phyloP scores from a whole-genome alignment of 2,797 vertebrate genomes.

The Philypnodon macrostomus region DNA sequence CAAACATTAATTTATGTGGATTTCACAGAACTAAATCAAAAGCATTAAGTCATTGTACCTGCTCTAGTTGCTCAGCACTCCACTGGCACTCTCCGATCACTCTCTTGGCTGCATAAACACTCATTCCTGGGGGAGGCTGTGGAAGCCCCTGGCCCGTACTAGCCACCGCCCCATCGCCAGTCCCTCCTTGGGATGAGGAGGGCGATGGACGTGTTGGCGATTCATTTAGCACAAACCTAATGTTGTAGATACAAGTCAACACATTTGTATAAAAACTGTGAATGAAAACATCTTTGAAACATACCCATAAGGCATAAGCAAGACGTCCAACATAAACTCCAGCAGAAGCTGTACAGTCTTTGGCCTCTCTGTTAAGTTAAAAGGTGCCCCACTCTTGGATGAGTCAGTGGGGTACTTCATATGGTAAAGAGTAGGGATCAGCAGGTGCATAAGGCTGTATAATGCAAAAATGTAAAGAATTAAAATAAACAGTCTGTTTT shows the following conservation, averaged over 20 bases:
- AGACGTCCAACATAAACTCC: constrained; percentile 98
- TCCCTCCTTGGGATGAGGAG: constrained; percentile 80
- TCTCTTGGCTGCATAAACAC: constrained; percentile 93
- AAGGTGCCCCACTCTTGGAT: constrained; percentile 84
- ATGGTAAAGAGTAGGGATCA: constrained; percentile 96
- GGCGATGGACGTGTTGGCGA: constrained; percentile 87
- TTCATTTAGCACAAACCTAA: constrained; percentile 93
- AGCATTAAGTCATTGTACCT: constrained; percentile 79
- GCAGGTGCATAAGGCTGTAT: constrained; percentile 95
- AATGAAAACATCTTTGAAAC: constrained; percentile 26
- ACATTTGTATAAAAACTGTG: neutral
- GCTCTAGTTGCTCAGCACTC: constrained; percentile 94
- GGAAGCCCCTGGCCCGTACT: constrained; percentile 81
- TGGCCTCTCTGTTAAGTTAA: constrained; percentile 95
- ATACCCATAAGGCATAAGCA: constrained; percentile 98
- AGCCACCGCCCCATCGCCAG: constrained; percentile 68
- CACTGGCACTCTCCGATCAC: constrained; percentile 94
- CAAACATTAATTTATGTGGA: too few species aligned
- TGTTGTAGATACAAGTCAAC: neutral
- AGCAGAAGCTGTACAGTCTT: constrained; percentile 95
- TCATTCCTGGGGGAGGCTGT: constrained; percentile 96
- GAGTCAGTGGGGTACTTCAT: constrained; percentile 92
- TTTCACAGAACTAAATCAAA: too few species aligned
- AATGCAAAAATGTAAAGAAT: constrained; percentile 49
- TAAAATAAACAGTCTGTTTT: neutral